A percentile compares a stretch with the other conserved stretches of the same genome.
Conservation (phyloP, 2,113 vertebrate genomes). For the Rattus rattus region DNA sequence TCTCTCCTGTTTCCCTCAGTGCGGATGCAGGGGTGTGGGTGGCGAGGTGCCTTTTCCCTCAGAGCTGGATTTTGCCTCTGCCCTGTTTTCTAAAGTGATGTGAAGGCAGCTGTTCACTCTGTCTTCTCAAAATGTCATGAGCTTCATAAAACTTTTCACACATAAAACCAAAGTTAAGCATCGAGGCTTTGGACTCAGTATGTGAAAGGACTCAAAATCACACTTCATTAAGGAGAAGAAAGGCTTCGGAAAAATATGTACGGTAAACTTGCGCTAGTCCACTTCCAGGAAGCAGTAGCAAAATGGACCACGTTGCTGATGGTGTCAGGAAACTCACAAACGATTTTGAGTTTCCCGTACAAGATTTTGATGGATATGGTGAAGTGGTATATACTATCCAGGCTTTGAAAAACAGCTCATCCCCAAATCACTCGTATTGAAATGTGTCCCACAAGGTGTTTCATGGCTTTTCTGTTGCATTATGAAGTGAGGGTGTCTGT, state of each 20-base stretch:
- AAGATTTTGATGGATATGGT: background rate
- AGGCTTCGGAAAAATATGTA: background rate
- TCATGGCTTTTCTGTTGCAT: background rate
- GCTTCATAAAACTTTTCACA: background rate
- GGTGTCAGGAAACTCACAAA: background rate
- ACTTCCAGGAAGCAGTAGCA: slow-evolving; percentile 29
- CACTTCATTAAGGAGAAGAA: slow-evolving; percentile 52
- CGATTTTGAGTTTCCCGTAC: background rate
- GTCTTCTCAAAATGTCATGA: background rate
- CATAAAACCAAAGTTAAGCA: background rate
- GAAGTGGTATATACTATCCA: background rate
- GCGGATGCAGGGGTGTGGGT: background rate
- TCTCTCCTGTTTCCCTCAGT: background rate
- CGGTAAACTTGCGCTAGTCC: background rate
- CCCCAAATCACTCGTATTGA: background rate
- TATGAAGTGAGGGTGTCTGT: slow-evolving; percentile 16
- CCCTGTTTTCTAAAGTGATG: background rate
- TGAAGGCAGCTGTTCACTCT: background rate
- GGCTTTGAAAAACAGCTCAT: background rate
- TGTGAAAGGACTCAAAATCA: slow-evolving; percentile 48
- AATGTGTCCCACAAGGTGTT: background rate
- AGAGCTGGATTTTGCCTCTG: background rate
- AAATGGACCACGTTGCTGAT: background rate
- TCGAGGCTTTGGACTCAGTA: background rate
- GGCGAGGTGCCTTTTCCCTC: background rate